Evolutionary conservation across 2,888 invertebrate species (phyloP), one percentile per base, ranked within the genome.

Genomic region (Uropetala carovei): DNA sequence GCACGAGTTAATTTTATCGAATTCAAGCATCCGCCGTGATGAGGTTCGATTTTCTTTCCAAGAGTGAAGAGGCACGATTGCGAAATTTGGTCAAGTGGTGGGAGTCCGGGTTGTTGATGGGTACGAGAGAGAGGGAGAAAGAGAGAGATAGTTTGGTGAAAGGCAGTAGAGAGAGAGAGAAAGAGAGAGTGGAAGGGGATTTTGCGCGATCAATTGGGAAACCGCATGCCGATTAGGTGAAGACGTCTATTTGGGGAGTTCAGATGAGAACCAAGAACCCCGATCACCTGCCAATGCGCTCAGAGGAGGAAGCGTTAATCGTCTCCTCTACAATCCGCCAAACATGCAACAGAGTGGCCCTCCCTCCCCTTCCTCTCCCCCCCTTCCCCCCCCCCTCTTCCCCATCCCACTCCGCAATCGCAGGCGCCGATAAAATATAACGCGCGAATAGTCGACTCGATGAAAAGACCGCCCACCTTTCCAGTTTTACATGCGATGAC

Each of bases 211-310:
- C 22, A 75, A 27, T 89, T 89, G 89, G 64, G 89, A 89, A 89
- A 89, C 43, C 30, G 43, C 89, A 64, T 64, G 27, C 89, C 89
- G 89, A 89, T 89, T 64, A 89, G 89, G 89, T 64, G 89, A 68
- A 89, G 89, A 89, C 89, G 64, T 89, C 89, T 89, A 89, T 89
- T 89, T 89, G 89, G 89, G 89, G 89, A 89, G 89, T 64, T 89
- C 64, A 43, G 43, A 64, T 64, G 89, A 58, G 89, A 83, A 83
- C 83, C 56, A 85, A 85, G 58, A 18, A 11, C 27, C 8, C 18
- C 89, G 68, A 89, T 89, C 89, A 43, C 68, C 89, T 89, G 89
- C 89, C 89, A 89, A 89, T 89, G 14, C 18, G 57, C 83, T 43
- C 43, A 43, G 43, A 43, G 5, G 5, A 43, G 43, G 82, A 14